These are phyloP conservation scores for Hippoglossus stenolepis DNA, from an alignment of 2,113 vertebrate genomes.

Conservation along the genomic window DNA sequence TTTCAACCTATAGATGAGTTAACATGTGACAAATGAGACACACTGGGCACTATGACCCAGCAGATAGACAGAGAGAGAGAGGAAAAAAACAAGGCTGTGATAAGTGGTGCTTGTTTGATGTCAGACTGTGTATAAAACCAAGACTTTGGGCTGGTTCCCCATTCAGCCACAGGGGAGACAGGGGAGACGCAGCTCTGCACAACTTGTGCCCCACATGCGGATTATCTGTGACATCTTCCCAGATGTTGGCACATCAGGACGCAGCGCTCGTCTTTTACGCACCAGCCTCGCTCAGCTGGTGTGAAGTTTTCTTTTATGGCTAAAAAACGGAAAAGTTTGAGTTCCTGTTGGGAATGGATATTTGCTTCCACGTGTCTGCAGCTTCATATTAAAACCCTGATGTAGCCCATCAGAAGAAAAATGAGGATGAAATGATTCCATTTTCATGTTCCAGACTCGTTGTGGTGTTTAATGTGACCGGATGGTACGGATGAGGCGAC, in stretches of 20 bases:
- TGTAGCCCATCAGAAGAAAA: neutral
- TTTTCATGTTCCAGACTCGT: neutral
- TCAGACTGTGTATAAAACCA: constrained; percentile 76
- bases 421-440: constrained; percentile 13
- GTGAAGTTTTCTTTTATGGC: constrained; percentile 36
- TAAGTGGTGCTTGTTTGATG: constrained; percentile 76
- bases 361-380: constrained; percentile 9
- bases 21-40: constrained; percentile 13
- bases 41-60: constrained; percentile 83
- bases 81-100: constrained; percentile 45
- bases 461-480: constrained; percentile 15
- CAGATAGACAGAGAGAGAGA: constrained; percentile 48
- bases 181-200: constrained; percentile 40
- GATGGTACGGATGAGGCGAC: constrained; percentile 20
- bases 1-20: neutral
- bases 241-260: constrained; percentile 54
- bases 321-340: constrained; percentile 22
- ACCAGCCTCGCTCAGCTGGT: neutral
- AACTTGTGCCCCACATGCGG: constrained; percentile 61
- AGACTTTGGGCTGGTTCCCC: constrained; percentile 56
- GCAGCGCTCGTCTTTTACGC: constrained; percentile 19
- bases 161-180: constrained; percentile 66
- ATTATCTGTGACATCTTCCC: constrained; percentile 61
- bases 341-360: constrained; percentile 37
- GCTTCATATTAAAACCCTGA: neutral